These are phyloP conservation scores for Capreolus pygargus DNA, from an alignment of 2,113 vertebrate genomes.

Conservation along the genomic window DNA sequence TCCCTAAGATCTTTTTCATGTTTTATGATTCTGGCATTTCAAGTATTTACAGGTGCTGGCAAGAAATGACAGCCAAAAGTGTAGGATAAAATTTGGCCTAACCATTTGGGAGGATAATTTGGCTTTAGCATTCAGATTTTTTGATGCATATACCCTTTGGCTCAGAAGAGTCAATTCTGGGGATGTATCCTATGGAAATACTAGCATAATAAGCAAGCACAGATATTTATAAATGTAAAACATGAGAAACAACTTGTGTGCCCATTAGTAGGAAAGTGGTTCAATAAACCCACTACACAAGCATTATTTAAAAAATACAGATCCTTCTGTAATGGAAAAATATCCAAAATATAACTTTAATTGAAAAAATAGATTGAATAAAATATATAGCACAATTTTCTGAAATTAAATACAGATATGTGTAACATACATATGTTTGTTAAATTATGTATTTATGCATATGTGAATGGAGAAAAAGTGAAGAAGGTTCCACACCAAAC, in stretches of 20 bases:
- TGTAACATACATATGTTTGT: not conserved
- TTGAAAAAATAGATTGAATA: not conserved
- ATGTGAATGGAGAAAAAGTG: not conserved
- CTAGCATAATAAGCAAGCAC: not conserved
- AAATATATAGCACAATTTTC: not conserved
- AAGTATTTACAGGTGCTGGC: not conserved
- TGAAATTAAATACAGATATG: not conserved
- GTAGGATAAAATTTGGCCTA: not conserved
- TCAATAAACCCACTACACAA: not conserved
- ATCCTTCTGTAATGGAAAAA: not conserved
- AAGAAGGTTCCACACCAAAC: not conserved
- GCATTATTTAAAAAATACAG: not conserved
- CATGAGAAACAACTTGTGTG: not conserved
- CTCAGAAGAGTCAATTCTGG: not conserved
- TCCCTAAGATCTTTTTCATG: not conserved
- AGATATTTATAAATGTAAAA: not conserved
- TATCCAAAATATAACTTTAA: not conserved
- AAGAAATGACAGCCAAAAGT: not conserved
- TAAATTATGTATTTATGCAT: not conserved
- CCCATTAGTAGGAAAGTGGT: not conserved
- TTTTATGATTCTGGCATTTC: slow-evolving; percentile 20
- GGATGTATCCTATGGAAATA: not conserved
- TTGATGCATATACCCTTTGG: not conserved
- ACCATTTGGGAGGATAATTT: not conserved
- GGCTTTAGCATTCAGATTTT: not conserved